These are phyloP conservation scores for Erebia ligea DNA, from an alignment of 2,888 invertebrate species.

Conservation along the genomic window DNA sequence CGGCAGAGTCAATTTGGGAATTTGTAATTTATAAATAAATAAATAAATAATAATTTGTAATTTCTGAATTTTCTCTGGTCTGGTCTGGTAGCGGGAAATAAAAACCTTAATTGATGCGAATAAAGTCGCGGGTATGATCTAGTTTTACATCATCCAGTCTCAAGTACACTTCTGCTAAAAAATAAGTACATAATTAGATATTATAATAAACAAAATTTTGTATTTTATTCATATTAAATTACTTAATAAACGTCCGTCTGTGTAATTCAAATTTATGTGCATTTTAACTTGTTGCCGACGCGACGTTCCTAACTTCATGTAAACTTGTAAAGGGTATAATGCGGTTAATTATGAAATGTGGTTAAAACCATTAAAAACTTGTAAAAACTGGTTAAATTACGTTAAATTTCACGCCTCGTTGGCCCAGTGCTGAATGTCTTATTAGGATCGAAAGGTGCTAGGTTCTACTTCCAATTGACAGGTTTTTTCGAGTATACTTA, in stretches of 20 bases:
- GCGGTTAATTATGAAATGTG: constrained; percentile 19
- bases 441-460: constrained; percentile 9
- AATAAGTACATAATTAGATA: neutral
- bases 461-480: neutral
- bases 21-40: too few relatives aligned
- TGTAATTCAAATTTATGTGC: constrained; percentile 15
- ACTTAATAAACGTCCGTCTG: constrained; percentile 5
- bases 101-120: too few relatives aligned
- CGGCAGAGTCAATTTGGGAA: too few relatives aligned
- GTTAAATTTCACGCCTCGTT: constrained; percentile 21
- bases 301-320: neutral
- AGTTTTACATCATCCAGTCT: neutral
- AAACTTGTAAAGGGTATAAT: neutral
- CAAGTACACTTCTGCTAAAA: neutral
- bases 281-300: constrained; percentile 8
- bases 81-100: too few relatives aligned
- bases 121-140: too few relatives aligned
- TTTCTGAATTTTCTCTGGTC: too few relatives aligned
- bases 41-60: too few relatives aligned
- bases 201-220: constrained; percentile 1
- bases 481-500: too few relatives aligned
- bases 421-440: neutral
- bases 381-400: constrained; percentile 15
- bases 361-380: constrained; percentile 20
- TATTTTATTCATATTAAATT: constrained; percentile 19